Conservation (phyloP, 2,113 vertebrate species). For the Morone chrysops region DNA sequence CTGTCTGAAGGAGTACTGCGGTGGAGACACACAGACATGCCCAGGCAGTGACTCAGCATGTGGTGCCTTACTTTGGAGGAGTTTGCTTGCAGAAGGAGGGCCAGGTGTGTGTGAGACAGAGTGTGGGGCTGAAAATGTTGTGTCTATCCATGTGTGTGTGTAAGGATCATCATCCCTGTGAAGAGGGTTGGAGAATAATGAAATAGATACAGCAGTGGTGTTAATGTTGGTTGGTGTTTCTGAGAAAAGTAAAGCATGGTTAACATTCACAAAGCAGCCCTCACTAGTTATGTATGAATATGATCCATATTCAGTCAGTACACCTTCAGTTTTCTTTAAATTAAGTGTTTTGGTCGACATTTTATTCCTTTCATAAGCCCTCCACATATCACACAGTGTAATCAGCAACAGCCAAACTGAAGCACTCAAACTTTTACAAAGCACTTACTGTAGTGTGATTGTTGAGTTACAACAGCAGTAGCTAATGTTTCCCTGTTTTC, state of each 20-base stretch:
- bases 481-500: neutral
- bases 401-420: neutral
- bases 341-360: neutral
- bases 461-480: neutral
- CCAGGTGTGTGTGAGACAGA: constrained; percentile 43
- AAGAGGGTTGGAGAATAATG: neutral
- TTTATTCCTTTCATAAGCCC: neutral
- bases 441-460: neutral
- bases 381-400: neutral
- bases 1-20: constrained; percentile 41
- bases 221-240: rapidly evolving
- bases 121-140: neutral
- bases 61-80: constrained; percentile 50
- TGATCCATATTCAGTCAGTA: neutral
- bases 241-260: neutral
- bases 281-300: neutral
- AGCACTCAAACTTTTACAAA: neutral
- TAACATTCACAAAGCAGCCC: neutral
- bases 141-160: neutral
- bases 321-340: neutral
- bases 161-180: neutral
- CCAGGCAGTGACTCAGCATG: constrained; percentile 74
- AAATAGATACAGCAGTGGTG: neutral
- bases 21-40: constrained; percentile 61
- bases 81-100: constrained; percentile 64